phyloP scores from a whole-genome alignment of 2,888 invertebrate species.

The Drosophila buzzatii region DNA sequence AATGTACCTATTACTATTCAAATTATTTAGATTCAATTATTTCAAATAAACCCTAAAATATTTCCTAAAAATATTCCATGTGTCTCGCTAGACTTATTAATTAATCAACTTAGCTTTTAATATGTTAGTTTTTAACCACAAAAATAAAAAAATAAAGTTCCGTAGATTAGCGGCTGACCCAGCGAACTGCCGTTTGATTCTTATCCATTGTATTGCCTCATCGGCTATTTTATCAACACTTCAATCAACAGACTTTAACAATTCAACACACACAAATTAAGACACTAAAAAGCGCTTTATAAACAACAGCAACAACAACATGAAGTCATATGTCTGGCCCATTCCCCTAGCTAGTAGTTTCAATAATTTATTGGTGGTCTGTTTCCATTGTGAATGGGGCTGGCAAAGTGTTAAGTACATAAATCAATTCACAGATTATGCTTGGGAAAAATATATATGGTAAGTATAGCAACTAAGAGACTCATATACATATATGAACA shows the following conservation, averaged over 20 bases:
- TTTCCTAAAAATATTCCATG: no score
- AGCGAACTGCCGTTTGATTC: conserved; percentile 20
- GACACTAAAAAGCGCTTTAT: conserved; percentile 47
- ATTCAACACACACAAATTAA: conserved; percentile 61
- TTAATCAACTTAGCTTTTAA: conserved; percentile 25
- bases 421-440: conserved; percentile 63
- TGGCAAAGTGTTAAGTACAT: conserved; percentile 62
- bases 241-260: conserved; percentile 39
- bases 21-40: no score
- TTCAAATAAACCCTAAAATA: no score
- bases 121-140: neutral
- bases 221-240: conserved; percentile 49
- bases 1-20: no score
- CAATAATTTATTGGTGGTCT: conserved; percentile 49
- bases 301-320: conserved; percentile 28
- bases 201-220: conserved; percentile 17
- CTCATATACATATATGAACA: neutral
- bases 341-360: conserved; percentile 20
- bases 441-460: conserved; percentile 36
- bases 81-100: neutral
- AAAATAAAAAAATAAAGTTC: neutral
- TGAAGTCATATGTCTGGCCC: conserved; percentile 23
- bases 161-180: conserved; percentile 22
- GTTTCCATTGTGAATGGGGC: conserved; percentile 25
- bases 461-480: conserved; percentile 33